Evolutionary conservation across 2,888 invertebrate genomes (phyloP).

Genomic region (Pollenia griseotomentosa): DNA sequence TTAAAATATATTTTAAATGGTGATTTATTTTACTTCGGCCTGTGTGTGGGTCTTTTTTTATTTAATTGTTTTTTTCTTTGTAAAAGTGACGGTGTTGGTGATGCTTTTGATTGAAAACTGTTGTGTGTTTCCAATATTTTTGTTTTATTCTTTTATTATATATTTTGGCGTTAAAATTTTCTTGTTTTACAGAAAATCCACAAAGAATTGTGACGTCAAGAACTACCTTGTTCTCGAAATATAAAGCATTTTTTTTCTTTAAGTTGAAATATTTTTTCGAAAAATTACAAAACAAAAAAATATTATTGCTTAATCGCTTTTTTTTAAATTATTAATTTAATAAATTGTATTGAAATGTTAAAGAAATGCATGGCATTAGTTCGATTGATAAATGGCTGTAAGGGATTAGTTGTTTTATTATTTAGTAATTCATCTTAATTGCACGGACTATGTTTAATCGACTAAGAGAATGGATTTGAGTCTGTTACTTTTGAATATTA

Average conservation of each 20-base stretch:
- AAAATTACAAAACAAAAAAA: slow-evolving; percentile 17
- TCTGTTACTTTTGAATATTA: no score
- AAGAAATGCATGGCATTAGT: neutral
- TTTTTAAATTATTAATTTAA: slow-evolving; percentile 34
- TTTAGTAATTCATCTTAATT: no score
- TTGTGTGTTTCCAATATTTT: slow-evolving; percentile 42
- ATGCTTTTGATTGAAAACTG: slow-evolving; percentile 62
- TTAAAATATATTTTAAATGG: neutral
- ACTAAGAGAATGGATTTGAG: no score
- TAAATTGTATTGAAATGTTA: slow-evolving; percentile 16
- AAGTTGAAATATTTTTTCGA: neutral
- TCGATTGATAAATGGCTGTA: neutral
- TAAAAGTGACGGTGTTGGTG: slow-evolving; percentile 47
- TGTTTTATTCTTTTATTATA: slow-evolving; percentile 29
- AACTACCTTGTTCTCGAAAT: slow-evolving; percentile 67
- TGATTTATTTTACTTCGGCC: neutral
- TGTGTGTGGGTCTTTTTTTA: slow-evolving; percentile 8
- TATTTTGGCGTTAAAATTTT: slow-evolving; percentile 17
- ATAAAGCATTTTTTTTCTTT: slow-evolving; percentile 72
- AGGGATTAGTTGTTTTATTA: no score
- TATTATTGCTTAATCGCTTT: slow-evolving; percentile 51
- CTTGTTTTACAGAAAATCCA: slow-evolving; percentile 45
- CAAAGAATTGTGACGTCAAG: slow-evolving; percentile 65
- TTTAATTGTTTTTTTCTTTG: slow-evolving; percentile 9
- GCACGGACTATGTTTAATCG: no score